A percentile compares a stretch with the other conserved stretches of the same genome.
Conservation (phyloP, 1,140 invertebrate genomes). For the Cherax quadricarinatus region DNA sequence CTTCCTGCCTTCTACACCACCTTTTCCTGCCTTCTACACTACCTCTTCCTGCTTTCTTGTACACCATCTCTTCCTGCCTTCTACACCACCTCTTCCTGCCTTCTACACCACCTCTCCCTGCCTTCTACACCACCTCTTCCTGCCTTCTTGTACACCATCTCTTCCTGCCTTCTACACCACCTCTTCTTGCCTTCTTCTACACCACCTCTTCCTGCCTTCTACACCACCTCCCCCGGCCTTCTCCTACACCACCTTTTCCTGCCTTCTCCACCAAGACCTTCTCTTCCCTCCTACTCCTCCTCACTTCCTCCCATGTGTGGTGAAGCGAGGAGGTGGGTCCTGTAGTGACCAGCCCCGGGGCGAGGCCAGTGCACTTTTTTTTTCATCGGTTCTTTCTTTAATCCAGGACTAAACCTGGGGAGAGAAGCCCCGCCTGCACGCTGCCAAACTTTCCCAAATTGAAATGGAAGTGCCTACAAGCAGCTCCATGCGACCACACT, state of each 20-base stretch:
- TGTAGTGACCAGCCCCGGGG: neutral
- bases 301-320: neutral
- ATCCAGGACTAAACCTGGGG: slow-evolving; percentile 35
- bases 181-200: neutral
- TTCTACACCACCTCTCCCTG: too few relatives aligned
- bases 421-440: slow-evolving; percentile 6
- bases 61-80: too few relatives aligned
- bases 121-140: too few relatives aligned
- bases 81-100: too few relatives aligned
- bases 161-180: too few relatives aligned
- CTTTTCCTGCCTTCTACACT: too few relatives aligned
- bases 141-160: neutral
- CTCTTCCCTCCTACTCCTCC: neutral
- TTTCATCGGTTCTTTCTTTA: slow-evolving; percentile 40
- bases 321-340: neutral
- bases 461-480: slow-evolving; percentile 39
- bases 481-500: slow-evolving; percentile 18
- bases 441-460: slow-evolving; percentile 39
- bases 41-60: too few relatives aligned
- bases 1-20: too few relatives aligned
- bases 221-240: neutral
- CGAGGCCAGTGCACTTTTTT: slow-evolving; percentile 10
- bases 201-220: neutral
- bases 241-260: neutral
- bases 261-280: neutral